phyloP scores from a whole-genome alignment of 2,113 vertebrate genomes.

The Xenus cinereus region DNA sequence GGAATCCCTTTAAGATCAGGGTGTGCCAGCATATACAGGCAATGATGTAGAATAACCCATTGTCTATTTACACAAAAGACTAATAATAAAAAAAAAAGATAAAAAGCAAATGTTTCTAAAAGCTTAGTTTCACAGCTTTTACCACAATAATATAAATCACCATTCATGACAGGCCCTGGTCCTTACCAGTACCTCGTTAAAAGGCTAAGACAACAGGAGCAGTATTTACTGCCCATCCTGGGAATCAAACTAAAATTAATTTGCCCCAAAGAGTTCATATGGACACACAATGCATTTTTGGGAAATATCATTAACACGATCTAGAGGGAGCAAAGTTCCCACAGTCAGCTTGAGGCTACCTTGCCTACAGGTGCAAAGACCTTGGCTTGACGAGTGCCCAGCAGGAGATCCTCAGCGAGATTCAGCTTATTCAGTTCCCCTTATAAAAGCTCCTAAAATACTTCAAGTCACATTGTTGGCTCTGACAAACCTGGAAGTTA shows the following conservation, averaged over 20 bases:
- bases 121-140: background rate
- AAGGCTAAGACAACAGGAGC: background rate
- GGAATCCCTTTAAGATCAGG: background rate
- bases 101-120: background rate
- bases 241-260: background rate
- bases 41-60: background rate
- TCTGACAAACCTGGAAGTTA: background rate
- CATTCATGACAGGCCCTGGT: background rate
- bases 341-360: background rate
- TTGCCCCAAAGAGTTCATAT: background rate
- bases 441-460: constrained; percentile 49
- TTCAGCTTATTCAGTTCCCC: background rate
- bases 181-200: background rate
- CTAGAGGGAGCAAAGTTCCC: background rate
- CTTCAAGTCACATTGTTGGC: background rate
- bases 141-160: background rate
- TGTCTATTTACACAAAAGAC: background rate
- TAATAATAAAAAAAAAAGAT: background rate
- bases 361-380: background rate
- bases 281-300: background rate
- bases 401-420: background rate
- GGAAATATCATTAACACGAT: fast-evolving
- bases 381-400: background rate
- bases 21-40: background rate
- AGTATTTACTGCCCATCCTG: background rate